phyloP scores from a whole-genome alignment of 2,797 vertebrate genomes.

The Pristis pectinata region DNA sequence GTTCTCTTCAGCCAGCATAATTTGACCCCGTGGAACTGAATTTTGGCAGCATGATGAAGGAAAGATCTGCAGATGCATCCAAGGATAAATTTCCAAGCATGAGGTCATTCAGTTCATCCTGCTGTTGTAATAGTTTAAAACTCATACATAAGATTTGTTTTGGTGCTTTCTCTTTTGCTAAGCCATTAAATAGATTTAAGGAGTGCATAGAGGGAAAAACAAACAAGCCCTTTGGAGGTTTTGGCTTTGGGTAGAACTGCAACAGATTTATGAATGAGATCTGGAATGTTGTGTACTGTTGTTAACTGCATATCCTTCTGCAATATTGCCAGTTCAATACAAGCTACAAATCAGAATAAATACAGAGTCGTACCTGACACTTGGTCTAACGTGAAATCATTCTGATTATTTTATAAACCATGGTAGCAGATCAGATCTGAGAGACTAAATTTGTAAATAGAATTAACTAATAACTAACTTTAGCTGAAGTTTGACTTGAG shows the following conservation, averaged over 20 bases:
- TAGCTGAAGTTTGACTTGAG: too few species aligned
- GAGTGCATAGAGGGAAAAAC: not conserved
- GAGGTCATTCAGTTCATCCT: too few species aligned
- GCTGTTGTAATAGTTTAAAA: not conserved
- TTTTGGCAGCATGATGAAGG: too few species aligned
- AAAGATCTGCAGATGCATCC: too few species aligned
- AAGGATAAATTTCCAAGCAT: not conserved
- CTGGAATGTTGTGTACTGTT: not conserved
- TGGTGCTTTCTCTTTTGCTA: not conserved
- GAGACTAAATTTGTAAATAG: too few species aligned
- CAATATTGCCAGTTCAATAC: not conserved
- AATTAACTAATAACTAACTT: too few species aligned
- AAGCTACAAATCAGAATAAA: not conserved
- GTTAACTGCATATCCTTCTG: not conserved
- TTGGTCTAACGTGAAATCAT: too few species aligned
- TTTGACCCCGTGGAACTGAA: too few species aligned
- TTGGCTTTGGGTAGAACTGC: not conserved
- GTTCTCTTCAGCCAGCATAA: too few species aligned
- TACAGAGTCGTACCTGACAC: not conserved
- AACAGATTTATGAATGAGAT: not conserved
- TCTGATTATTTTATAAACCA: too few species aligned
- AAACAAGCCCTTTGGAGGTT: not conserved
- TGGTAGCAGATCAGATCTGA: too few species aligned
- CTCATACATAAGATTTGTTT: not conserved
- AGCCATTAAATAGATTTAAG: not conserved